Percentiles rank a stretch among this genome's conserved stretches.
These are phyloP conservation scores for Yponomeuta sedellus DNA, from an alignment of 2,888 invertebrate species.

Conservation along the genomic window DNA sequence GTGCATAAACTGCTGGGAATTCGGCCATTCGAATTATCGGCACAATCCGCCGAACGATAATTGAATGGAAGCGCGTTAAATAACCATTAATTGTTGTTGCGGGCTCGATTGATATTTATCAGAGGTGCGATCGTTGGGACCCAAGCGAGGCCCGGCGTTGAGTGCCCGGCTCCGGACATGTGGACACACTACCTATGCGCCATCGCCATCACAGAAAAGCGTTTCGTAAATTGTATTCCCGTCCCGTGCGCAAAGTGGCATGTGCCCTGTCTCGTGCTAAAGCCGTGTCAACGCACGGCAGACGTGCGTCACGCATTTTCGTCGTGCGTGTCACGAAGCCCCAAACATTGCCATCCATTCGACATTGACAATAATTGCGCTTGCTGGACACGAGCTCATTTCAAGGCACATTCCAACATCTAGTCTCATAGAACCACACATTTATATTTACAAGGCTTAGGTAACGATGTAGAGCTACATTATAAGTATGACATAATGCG, in stretches of 20 bases:
- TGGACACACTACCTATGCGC: not conserved
- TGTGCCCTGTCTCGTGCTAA: conserved; percentile 18
- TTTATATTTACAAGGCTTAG: conserved; percentile 36
- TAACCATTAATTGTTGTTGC: conserved; percentile 63
- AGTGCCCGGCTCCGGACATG: conserved; percentile 17
- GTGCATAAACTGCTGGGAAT: conserved; percentile 60
- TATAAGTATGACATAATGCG: conserved; percentile 33
- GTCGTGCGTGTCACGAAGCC: conserved; percentile 26
- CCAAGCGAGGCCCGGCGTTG: conserved; percentile 25
- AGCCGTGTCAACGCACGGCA: conserved; percentile 19
- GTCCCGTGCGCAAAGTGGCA: conserved; percentile 1
- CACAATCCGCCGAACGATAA: conserved; percentile 60
- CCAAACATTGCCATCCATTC: too few relatives aligned
- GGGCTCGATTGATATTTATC: conserved; percentile 55
- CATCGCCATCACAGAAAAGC: conserved; percentile 7
- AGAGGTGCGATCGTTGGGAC: conserved; percentile 31
- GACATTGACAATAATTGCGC: conserved; percentile 25
- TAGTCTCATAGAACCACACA: conserved; percentile 32
- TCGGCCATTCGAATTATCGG: conserved; percentile 59
- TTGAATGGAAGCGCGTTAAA: conserved; percentile 66
- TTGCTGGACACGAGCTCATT: conserved; percentile 26
- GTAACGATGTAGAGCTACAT: conserved; percentile 35
- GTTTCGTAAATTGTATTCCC: not conserved
- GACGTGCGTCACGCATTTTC: conserved; percentile 48
- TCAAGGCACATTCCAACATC: conserved; percentile 33